Evolutionary conservation across 2,888 invertebrate species (phyloP).

Genomic region (Philereme transversata): DNA sequence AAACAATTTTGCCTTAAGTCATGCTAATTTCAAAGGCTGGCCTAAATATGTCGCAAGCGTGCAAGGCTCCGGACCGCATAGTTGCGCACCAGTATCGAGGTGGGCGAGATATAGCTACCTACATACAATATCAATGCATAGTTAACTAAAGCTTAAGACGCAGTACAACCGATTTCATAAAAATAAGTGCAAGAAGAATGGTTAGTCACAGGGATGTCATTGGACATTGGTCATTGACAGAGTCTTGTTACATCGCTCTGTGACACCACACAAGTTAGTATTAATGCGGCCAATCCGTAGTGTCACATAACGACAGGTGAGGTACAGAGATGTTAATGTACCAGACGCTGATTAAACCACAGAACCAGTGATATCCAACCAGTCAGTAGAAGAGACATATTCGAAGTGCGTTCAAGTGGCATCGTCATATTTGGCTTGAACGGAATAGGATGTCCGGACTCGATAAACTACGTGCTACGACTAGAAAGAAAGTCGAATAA

Average conservation of each 20-base stretch:
- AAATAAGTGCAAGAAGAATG: conserved; percentile 68
- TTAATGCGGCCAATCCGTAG: conserved; percentile 32
- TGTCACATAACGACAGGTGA: conserved; percentile 41
- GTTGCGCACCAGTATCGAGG: conserved; percentile 52
- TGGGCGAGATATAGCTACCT: conserved; percentile 55
- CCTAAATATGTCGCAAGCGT: conserved; percentile 63
- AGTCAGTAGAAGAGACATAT: conserved; percentile 63
- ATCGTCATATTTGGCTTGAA: conserved; percentile 66
- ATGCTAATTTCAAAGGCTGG: conserved; percentile 62
- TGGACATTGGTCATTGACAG: conserved; percentile 65
- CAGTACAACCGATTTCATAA: conserved; percentile 37
- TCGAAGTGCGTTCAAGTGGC: conserved; percentile 58
- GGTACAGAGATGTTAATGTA: conserved; percentile 61
- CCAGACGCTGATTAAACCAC: conserved; percentile 60
- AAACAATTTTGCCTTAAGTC: conserved; percentile 58
- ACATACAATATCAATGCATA: conserved; percentile 31
- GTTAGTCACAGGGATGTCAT: conserved; percentile 80
- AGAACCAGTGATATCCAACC: conserved; percentile 63
- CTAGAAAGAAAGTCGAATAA: conserved; percentile 25
- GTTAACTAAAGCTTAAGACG: conserved; percentile 20
- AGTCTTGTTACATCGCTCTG: conserved; percentile 46
- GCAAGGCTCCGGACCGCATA: conserved; percentile 66
- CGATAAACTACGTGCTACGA: conserved; percentile 34
- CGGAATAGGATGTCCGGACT: conserved; percentile 54
- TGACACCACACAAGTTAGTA: conserved; percentile 40